phyloP scores from a whole-genome alignment of 2,888 invertebrate genomes.

The Drosophila anomelani region DNA sequence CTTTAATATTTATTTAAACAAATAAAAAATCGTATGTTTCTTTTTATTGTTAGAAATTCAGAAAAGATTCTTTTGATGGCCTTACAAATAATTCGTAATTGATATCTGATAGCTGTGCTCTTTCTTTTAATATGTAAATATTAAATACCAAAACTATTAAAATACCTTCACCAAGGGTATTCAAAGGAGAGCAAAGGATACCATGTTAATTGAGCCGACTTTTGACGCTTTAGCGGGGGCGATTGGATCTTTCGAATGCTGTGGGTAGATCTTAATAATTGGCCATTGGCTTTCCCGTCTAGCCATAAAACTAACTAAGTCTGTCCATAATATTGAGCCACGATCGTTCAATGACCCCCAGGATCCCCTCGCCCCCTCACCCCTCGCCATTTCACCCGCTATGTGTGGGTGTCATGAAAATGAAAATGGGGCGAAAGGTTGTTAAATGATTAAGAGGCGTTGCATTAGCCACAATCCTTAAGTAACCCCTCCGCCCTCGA shows the following conservation, averaged over 20 bases:
- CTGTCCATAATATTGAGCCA: constrained; percentile 47
- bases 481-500: neutral
- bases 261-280: constrained; percentile 52
- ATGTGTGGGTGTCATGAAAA: constrained; percentile 51
- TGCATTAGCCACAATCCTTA: constrained; percentile 65
- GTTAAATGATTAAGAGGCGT: constrained; percentile 80
- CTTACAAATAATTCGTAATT: neutral
- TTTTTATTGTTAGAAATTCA: neutral
- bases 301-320: constrained; percentile 24
- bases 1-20: neutral
- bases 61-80: neutral
- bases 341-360: constrained; percentile 66
- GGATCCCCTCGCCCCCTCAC: constrained; percentile 12
- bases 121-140: no score
- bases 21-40: neutral
- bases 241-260: constrained; percentile 23
- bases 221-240: constrained; percentile 42
- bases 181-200: constrained; percentile 8
- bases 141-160: neutral
- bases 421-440: constrained; percentile 79
- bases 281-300: constrained; percentile 60
- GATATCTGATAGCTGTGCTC: fast-evolving
- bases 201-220: constrained; percentile 62
- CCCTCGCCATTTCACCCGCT: neutral
- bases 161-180: constrained; percentile 17